Percentiles rank a stretch among this genome's conserved stretches.
phyloP scores from a whole-genome alignment of 2,113 vertebrate genomes.

The Cygnus atratus region DNA sequence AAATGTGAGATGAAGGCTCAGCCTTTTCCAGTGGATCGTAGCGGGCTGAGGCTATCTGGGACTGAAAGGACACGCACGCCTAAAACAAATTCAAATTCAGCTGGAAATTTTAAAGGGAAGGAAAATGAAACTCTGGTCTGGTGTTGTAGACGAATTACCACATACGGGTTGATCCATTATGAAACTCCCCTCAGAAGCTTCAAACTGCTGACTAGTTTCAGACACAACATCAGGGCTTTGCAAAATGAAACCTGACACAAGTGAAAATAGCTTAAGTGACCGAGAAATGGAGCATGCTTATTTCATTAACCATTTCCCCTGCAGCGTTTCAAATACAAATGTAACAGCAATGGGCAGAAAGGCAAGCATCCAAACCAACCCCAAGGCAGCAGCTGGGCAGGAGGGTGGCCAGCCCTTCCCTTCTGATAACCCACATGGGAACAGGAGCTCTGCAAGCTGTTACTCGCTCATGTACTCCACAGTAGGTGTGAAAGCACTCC shows the following conservation, averaged over 20 bases:
- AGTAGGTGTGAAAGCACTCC: not conserved
- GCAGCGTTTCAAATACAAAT: not conserved
- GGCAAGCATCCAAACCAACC: not conserved
- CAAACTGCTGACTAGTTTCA: conserved; percentile 10
- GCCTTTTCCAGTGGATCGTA: not conserved
- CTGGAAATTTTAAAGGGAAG: not conserved
- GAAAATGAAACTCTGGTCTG: not conserved
- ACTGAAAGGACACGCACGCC: not conserved
- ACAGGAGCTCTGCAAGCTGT: not conserved
- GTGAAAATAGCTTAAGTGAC: not conserved
- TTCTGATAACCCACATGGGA: accelerated
- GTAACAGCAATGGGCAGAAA: not conserved
- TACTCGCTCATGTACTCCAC: not conserved
- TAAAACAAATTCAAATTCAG: not conserved
- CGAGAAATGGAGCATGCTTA: not conserved
- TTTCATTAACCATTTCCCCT: not conserved
- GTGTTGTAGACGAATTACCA: not conserved
- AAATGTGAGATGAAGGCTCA: not conserved
- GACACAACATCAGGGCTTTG: not conserved
- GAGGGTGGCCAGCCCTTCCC: not conserved
- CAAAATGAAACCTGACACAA: conserved; percentile 10
- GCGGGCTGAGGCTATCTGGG: not conserved
- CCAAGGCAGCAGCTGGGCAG: not conserved
- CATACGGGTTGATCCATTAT: not conserved
- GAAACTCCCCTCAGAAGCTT: conserved; percentile 36